Conservation (phyloP, 2,797 vertebrate species). For the Pangasius krempfi region DNA sequence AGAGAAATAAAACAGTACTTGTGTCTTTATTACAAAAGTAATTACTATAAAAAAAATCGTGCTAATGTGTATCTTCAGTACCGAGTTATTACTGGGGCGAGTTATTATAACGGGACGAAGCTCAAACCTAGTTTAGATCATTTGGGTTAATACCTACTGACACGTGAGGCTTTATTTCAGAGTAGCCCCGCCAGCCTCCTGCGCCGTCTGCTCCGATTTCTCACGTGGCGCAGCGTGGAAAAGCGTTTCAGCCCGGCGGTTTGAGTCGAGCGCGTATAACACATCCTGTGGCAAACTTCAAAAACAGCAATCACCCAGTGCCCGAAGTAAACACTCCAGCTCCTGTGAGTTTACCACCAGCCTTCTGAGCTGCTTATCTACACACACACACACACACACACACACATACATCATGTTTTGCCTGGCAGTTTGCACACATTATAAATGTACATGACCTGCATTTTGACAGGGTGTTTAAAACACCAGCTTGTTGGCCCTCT, state of each 20-base stretch:
- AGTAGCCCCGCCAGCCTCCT: not conserved
- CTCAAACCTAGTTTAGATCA: not conserved
- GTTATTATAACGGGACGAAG: not conserved
- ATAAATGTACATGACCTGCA: not conserved
- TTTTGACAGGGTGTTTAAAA: constrained; percentile 15
- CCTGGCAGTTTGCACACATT: not conserved
- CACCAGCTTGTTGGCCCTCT: not conserved
- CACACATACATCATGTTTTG: not conserved
- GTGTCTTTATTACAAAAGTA: not conserved
- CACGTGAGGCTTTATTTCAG: not conserved
- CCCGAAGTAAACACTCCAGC: constrained; percentile 54
- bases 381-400: constrained; percentile 58
- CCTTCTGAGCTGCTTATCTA: constrained; percentile 62
- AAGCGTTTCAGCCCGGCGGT: constrained; percentile 24
- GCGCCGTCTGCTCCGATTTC: constrained; percentile 32
- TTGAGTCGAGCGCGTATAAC: constrained; percentile 27
- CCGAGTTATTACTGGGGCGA: too few species aligned
- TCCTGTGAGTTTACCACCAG: constrained; percentile 37
- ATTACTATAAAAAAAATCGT: not conserved
- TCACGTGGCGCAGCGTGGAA: constrained; percentile 31
- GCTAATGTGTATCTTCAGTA: too few species aligned
- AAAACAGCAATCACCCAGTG: constrained; percentile 54
- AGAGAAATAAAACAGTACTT: not conserved
- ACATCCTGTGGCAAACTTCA: constrained; percentile 40
- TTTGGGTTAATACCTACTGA: not conserved